Percentiles rank a stretch among this genome's conserved stretches.
phyloP scores from a whole-genome alignment of 2,113 vertebrate species.

The Pituophis catenifer region DNA sequence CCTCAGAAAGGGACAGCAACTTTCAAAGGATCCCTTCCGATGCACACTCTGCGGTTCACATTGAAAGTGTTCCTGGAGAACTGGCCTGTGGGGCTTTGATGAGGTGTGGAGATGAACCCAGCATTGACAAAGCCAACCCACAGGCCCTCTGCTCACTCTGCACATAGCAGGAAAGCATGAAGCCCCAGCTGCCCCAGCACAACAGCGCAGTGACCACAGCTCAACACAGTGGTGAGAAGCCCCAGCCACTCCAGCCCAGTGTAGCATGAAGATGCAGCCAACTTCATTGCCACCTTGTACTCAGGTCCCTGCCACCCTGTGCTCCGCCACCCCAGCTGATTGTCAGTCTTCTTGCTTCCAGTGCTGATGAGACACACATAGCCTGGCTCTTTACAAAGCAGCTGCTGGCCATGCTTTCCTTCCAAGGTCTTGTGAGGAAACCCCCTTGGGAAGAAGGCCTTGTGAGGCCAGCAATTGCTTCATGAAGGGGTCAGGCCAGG shows the following conservation, averaged over 20 bases:
- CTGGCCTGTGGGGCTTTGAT: neutral
- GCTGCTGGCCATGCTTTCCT: neutral
- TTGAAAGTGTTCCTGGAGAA: neutral
- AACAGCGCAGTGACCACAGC: neutral
- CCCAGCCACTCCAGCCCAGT: neutral
- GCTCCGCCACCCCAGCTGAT: neutral
- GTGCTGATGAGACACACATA: neutral
- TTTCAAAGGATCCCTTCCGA: neutral
- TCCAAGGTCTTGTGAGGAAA: neutral
- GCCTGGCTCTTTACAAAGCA: neutral
- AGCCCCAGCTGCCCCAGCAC: neutral
- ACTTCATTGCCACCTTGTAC: neutral
- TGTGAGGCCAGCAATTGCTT: neutral
- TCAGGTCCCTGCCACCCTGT: neutral
- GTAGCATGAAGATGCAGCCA: neutral
- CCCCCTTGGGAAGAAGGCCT: neutral
- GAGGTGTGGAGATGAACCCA: neutral
- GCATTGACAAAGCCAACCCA: neutral
- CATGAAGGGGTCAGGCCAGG: neutral
- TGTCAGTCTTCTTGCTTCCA: neutral
- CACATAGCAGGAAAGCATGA: neutral
- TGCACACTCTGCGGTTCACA: neutral
- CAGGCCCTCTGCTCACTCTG: neutral
- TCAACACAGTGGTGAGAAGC: neutral
- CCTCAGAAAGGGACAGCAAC: neutral